A percentile compares a stretch with the other conserved stretches of the same genome.
These are phyloP conservation scores for Hydropsyche tenuis DNA, from an alignment of 1,140 invertebrate species.

Conservation along the genomic window DNA sequence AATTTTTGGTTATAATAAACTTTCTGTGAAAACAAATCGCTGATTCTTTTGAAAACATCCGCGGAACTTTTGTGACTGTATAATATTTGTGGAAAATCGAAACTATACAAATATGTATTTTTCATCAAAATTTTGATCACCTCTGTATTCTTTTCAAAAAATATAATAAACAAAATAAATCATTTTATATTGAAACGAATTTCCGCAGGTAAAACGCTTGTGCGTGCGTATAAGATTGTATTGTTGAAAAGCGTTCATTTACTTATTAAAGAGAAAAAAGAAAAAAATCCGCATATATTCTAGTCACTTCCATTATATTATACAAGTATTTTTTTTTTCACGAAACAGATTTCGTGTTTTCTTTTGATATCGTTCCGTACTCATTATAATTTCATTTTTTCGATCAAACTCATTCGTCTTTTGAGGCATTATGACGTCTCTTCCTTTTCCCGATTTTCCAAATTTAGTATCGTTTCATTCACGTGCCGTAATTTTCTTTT, in stretches of 20 bases:
- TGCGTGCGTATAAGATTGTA: too few species aligned
- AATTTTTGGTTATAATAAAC: constrained; percentile 13
- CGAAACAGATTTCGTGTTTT: constrained; percentile 4
- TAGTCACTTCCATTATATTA: not conserved
- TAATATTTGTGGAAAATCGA: too few species aligned
- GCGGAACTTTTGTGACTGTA: too few species aligned
- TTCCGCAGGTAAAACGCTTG: too few species aligned
- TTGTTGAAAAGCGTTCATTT: too few species aligned
- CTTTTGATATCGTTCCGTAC: constrained; percentile 4
- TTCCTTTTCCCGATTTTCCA: constrained; percentile 1
- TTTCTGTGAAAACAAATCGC: not conserved
- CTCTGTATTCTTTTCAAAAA: too few species aligned
- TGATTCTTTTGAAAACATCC: too few species aligned
- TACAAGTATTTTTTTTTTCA: not conserved
- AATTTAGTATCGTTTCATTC: not conserved
- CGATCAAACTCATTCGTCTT: constrained; percentile 11
- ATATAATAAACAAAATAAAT: too few species aligned
- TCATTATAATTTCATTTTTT: constrained; percentile 14
- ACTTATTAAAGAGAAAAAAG: not conserved
- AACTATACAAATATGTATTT: too few species aligned
- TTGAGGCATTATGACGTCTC: constrained; percentile 9
- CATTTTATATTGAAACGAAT: too few species aligned
- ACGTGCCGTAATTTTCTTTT: too few species aligned
- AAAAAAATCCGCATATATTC: not conserved
- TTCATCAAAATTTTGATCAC: too few species aligned